Evolutionary conservation across 1,140 invertebrate species (phyloP), one percentile per base, ranked within the genome.

Genomic region (Cyclargus thomasi): DNA sequence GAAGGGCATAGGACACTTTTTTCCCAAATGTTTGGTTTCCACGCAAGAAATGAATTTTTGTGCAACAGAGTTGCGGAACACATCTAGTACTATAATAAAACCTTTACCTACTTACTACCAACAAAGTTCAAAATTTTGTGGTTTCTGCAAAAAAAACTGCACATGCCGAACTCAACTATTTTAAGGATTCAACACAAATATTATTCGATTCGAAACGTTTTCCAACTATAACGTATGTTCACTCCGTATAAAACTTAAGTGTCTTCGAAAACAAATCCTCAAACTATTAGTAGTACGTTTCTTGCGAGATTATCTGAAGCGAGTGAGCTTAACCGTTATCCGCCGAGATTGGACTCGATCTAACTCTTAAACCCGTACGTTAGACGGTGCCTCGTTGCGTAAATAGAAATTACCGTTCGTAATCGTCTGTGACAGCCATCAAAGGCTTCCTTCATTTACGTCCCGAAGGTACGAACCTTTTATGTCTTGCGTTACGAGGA

Each of bases 361-460:
- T 59, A 59, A 59, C 55, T 59, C 55, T 59, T 59, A 59, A 59
- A 59, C 55, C 55, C 18, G 18, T 59, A 59, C 55, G 55, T 59
- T 59, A 21, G 55, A 59, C 20, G 18, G 55, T 59, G 55, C 55
- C 55, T 59, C 55, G 55, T 59, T 59, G 55, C 55, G 55, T 59
- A 59, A 59, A 59, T 59, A 59, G 55, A 59, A 59, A 59, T 59
- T 59, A 59, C 18, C 55, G 55, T 59, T 21, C 20, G 55, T 59
- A 59, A 59, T 59, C 55, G 55, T 59, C 55, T 59, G 55, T 59
- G 55, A 59, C 55, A 59, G 55, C 55, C 21, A 59, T 59, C 55
- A 59, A 59, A 59, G 55, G 55, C 17, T 59, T 59, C 55, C 55
- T 59, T 59, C 55, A 59, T 59, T 59, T 59, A 59, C 55, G 55